Conservation (phyloP, 2,113 vertebrate species). For the Gopherus evgoodei region DNA sequence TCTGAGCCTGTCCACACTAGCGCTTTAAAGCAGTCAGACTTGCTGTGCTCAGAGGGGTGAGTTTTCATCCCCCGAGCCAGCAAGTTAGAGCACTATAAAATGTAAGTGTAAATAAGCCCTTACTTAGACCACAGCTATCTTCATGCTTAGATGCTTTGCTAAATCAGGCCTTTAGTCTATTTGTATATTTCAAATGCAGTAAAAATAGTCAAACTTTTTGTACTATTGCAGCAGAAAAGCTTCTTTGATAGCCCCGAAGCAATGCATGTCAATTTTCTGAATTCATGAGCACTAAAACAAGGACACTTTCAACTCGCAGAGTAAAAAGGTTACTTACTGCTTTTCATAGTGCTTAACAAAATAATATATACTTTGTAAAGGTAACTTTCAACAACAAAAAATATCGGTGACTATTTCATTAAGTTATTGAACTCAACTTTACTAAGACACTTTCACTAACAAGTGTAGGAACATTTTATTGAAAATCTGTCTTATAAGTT, state of each 20-base stretch:
- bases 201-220: neutral
- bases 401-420: neutral
- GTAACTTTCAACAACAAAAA: neutral
- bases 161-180: neutral
- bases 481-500: neutral
- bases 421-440: neutral
- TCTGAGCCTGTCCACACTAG: too few species aligned
- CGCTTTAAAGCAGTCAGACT: too few species aligned
- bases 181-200: neutral
- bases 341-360: neutral
- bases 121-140: neutral
- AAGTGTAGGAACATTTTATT: neutral
- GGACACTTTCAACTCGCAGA: neutral
- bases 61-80: too few species aligned
- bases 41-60: too few species aligned
- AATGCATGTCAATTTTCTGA: neutral
- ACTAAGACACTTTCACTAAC: neutral
- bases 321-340: neutral
- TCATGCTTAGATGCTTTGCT: neutral
- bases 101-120: too few species aligned
- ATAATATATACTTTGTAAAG: neutral
- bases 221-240: neutral
- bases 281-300: neutral
- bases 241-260: neutral
- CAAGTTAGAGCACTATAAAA: too few species aligned